Percentiles rank a stretch among this genome's conserved stretches.
phyloP scores from a whole-genome alignment of 2,888 invertebrate species.

The Escarpia spicata region DNA sequence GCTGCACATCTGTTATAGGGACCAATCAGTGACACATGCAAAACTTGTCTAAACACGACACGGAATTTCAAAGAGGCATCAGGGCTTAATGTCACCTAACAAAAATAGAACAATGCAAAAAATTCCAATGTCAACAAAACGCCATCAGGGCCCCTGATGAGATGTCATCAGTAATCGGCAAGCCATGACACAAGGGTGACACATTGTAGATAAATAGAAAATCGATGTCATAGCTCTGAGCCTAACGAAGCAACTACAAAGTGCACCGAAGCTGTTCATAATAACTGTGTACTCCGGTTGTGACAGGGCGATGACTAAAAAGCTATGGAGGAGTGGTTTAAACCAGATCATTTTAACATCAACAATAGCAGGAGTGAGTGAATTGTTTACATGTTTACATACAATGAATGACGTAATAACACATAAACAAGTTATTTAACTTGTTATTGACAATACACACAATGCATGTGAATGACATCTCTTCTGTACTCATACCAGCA shows the following conservation, averaged over 20 bases:
- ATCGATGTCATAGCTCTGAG: neutral
- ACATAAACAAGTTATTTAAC: neutral
- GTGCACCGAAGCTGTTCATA: neutral
- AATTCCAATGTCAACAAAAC: neutral
- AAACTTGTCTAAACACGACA: neutral
- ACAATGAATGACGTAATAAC: neutral
- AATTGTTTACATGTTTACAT: neutral
- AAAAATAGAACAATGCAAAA: neutral
- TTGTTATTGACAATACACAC: neutral
- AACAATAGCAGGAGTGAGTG: neutral
- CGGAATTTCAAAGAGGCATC: neutral
- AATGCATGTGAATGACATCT: neutral
- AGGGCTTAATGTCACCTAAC: neutral
- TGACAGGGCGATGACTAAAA: neutral
- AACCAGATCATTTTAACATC: neutral
- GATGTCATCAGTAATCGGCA: neutral
- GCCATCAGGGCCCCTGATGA: neutral
- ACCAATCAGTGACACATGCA: neutral
- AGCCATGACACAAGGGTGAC: neutral
- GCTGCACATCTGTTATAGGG: neutral
- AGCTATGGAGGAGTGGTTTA: neutral
- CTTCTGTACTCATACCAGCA: no score
- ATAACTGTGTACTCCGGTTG: neutral
- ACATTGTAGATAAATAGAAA: neutral
- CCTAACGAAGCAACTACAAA: neutral